Base-by-base conservation (phyloP, 2,113 vertebrate species). In the Macquaria ambigua region DNA sequence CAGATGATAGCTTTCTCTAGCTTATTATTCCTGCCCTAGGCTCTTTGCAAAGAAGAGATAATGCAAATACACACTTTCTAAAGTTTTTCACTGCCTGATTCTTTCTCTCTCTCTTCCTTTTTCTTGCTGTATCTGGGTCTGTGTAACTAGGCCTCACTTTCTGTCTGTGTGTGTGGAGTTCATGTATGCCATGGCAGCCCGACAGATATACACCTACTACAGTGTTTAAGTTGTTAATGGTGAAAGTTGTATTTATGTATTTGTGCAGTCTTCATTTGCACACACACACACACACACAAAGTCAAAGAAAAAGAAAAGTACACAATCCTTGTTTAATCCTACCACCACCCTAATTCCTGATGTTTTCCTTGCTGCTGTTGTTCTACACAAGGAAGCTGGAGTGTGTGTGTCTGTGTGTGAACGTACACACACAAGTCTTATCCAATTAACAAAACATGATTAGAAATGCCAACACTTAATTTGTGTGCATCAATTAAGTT, bases 61-160 rank as follows among this genome's bases (percentile, higher is more conserved):
- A 94, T 93, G 93, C 90, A 94, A 93, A 93, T 90, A 72, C 53
- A 72, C 75, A 86, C 86, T 85, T 93, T 91, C 70, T 87, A 87
- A 92, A 92, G 79, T 94, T 91, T 79, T 77, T 73, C 66, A 2
- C 69, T 78, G 69, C 20, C 79, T 83, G 78, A 46, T 82, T 89
- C 79, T 80, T 50, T 62, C 52, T 53, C 14, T 70, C 28, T 53
- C 18, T n/a, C 61, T 68, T 76, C 21, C 67, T 62, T 84, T 87
- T 79, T 69, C 48, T 84, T 83, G 74, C 55, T 76, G 21, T 80
- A 79, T 83, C 80, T 87, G 82, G 68, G 81, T 90, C 59, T 86
- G 61, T 80, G 66, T 88, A 82, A 81, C 72, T 76, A 89, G 91
- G 78, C 77, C 72, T 85, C 34, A 77, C 71, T 84, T 37, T 74